phyloP scores from a whole-genome alignment of 2,113 vertebrate genomes.

The Epinephelus moara region DNA sequence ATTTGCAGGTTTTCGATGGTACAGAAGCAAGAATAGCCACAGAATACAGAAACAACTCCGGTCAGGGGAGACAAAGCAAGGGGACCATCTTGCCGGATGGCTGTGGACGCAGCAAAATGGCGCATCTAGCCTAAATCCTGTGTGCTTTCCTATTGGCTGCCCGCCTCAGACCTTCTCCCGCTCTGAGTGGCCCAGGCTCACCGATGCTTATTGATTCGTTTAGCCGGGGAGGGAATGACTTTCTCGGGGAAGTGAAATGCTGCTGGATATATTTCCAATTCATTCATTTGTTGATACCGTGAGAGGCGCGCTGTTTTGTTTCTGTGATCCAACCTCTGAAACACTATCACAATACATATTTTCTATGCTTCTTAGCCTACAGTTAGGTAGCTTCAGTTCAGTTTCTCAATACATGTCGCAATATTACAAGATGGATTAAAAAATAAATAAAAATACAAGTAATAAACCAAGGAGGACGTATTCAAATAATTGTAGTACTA shows the following conservation, averaged over 20 bases:
- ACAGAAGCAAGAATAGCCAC: slow-evolving; percentile 53
- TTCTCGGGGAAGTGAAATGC: slow-evolving; percentile 20
- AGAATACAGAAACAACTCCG: slow-evolving; percentile 77
- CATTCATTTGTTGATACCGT: slow-evolving; percentile 41
- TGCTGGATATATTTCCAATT: background rate
- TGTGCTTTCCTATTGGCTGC: slow-evolving; percentile 82
- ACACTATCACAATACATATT: background rate
- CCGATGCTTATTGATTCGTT: slow-evolving; percentile 34
- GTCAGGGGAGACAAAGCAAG: slow-evolving; percentile 84
- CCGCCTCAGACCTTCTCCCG: slow-evolving; percentile 8
- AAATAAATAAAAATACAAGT: background rate
- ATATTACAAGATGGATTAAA: background rate
- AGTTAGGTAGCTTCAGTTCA: background rate
- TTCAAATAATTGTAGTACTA: background rate
- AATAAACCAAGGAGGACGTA: background rate
- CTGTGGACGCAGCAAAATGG: slow-evolving; percentile 89
- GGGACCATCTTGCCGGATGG: slow-evolving; percentile 93
- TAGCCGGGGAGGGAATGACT: background rate
- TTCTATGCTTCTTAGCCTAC: background rate
- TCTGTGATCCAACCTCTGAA: background rate
- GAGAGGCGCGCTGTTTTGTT: slow-evolving; percentile 35
- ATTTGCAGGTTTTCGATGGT: slow-evolving; percentile 15
- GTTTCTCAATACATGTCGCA: background rate
- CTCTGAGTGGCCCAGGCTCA: slow-evolving; percentile 45
- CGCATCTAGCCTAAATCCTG: slow-evolving; percentile 85